Evolutionary conservation across 2,797 vertebrate genomes (phyloP).

Genomic region (Tauraco hartlaubi): DNA sequence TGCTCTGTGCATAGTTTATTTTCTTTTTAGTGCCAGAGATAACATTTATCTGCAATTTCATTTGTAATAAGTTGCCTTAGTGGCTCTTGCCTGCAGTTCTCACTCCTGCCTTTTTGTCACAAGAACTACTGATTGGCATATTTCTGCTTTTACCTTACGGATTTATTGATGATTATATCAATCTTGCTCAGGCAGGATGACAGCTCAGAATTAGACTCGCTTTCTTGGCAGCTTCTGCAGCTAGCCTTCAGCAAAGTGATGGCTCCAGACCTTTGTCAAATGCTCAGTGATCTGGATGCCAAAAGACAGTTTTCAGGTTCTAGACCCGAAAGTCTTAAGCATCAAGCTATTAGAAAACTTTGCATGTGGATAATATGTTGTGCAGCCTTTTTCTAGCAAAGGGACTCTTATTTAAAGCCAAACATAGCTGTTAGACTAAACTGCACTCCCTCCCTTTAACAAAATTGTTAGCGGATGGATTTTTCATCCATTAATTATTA

Average conservation of each 20-base stretch:
- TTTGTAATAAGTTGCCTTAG: slow-evolving; percentile 52
- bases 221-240: slow-evolving; percentile 40
- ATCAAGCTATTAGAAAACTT: background rate
- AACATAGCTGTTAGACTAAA: background rate
- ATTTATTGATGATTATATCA: slow-evolving; percentile 72
- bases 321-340: background rate
- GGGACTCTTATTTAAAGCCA: background rate
- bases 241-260: slow-evolving; percentile 8
- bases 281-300: background rate
- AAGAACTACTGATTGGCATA: slow-evolving; percentile 31
- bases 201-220: slow-evolving; percentile 49
- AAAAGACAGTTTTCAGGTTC: background rate
- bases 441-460: background rate
- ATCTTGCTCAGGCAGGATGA: slow-evolving; percentile 65
- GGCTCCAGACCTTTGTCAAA: slow-evolving; percentile 1
- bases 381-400: background rate
- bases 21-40: slow-evolving; percentile 35
- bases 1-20: slow-evolving; percentile 10
- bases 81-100: slow-evolving; percentile 48
- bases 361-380: background rate
- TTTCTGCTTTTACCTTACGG: slow-evolving; percentile 58
- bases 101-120: slow-evolving; percentile 33
- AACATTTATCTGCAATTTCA: slow-evolving; percentile 55
- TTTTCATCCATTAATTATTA: background rate
- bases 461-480: background rate